Conservation (phyloP, 2,888 invertebrate species). For the Cheilosia variabilis region DNA sequence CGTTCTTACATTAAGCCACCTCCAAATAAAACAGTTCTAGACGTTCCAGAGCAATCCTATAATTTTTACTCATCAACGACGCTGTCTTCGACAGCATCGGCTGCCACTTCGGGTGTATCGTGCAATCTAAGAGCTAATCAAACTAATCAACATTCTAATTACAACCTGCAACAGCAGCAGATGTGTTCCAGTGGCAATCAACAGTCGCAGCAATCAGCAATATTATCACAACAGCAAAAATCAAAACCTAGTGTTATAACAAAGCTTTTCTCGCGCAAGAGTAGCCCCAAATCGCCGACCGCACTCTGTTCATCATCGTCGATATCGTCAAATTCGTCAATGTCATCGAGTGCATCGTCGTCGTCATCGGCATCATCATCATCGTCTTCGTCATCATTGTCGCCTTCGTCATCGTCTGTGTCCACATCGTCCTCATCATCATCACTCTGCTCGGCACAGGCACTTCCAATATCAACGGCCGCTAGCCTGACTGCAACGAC, state of each 20-base stretch:
- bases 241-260: slow-evolving; percentile 83
- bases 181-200: slow-evolving; percentile 61
- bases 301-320: slow-evolving; percentile 78
- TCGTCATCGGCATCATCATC: slow-evolving; percentile 77
- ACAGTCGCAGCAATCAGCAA: slow-evolving; percentile 65
- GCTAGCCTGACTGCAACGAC: slow-evolving; percentile 81
- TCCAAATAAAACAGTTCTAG: slow-evolving; percentile 88
- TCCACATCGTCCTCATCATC: slow-evolving; percentile 76
- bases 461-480: slow-evolving; percentile 81
- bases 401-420: slow-evolving; percentile 78
- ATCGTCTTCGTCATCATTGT: slow-evolving; percentile 78
- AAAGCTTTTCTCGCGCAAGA: slow-evolving; percentile 83
- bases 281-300: slow-evolving; percentile 83
- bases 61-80: slow-evolving; percentile 78
- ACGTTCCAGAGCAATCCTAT: slow-evolving; percentile 85
- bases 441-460: slow-evolving; percentile 70
- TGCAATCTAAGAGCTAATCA: slow-evolving; percentile 77
- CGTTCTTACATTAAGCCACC: slow-evolving; percentile 88
- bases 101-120: slow-evolving; percentile 73
- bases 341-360: slow-evolving; percentile 74
- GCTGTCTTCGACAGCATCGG: slow-evolving; percentile 69
- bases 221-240: slow-evolving; percentile 78
- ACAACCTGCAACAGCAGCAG: slow-evolving; percentile 73
- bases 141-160: slow-evolving; percentile 75
- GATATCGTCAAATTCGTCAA: slow-evolving; percentile 70